Percentiles rank a stretch among this genome's conserved stretches.
Evolutionary conservation across 2,113 vertebrate species (phyloP).

Genomic region (Toxotes jaculatrix): DNA sequence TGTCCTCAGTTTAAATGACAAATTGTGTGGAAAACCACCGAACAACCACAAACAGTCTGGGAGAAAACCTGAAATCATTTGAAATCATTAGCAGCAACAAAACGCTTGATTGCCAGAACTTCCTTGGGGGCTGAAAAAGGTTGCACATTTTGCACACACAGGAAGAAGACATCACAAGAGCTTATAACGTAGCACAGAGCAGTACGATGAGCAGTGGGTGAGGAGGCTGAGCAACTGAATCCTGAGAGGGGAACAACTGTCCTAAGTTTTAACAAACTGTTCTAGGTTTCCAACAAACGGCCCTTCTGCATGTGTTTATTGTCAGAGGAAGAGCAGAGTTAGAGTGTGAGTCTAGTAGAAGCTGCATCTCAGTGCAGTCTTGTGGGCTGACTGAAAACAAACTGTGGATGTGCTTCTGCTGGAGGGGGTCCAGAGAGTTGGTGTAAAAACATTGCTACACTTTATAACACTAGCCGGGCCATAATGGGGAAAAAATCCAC

Average conservation of each 20-base stretch:
- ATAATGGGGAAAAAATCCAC: background rate
- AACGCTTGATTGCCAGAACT: background rate
- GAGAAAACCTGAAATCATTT: background rate
- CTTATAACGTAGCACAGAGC: background rate
- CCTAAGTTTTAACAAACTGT: background rate
- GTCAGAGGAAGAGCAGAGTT: conserved; percentile 50
- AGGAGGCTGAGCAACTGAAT: background rate
- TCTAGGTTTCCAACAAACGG: too few relatives aligned
- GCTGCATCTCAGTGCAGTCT: too few relatives aligned
- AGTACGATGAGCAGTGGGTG: background rate
- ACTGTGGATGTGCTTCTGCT: too few relatives aligned
- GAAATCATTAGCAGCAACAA: background rate
- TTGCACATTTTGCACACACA: background rate
- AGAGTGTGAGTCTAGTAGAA: too few relatives aligned
- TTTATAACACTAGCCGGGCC: background rate
- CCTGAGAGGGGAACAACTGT: background rate
- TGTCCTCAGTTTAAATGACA: background rate
- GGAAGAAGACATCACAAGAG: background rate
- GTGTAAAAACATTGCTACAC: conserved; percentile 20
- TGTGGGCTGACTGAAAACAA: too few relatives aligned
- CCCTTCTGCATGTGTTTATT: background rate
- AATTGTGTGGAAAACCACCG: background rate
- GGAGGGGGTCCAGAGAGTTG: too few relatives aligned
- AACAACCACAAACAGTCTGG: background rate
- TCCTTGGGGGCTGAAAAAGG: background rate